phyloP scores from a whole-genome alignment of 2,113 vertebrate genomes.

The Rhinopomastus cyanomelas region DNA sequence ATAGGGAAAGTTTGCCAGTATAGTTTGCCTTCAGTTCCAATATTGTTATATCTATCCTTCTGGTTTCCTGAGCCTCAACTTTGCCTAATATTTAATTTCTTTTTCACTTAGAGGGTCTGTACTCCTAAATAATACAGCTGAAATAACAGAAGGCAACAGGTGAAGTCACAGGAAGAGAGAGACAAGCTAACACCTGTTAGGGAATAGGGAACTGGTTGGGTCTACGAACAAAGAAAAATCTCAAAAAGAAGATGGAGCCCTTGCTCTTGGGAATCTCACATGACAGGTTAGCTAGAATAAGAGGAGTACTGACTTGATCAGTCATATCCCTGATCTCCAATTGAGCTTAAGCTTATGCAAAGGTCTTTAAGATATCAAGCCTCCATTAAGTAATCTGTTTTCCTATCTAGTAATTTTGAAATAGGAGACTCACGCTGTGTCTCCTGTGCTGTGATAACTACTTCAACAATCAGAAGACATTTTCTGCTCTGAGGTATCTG shows the following conservation, averaged over 20 bases:
- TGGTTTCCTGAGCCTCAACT: not conserved
- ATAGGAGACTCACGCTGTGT: not conserved
- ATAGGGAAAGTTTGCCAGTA: not conserved
- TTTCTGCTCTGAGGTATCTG: not conserved
- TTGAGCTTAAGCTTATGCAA: conserved; percentile 22
- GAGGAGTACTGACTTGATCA: not conserved
- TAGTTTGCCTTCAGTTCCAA: not conserved
- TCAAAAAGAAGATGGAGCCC: not conserved
- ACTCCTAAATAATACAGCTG: not conserved
- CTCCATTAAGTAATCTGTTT: conserved; percentile 25
- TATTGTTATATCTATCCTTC: not conserved
- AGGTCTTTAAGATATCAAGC: conserved; percentile 11
- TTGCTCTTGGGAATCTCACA: not conserved
- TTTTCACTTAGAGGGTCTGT: not conserved
- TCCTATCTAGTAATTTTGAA: not conserved
- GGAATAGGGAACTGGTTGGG: not conserved
- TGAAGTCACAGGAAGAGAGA: not conserved
- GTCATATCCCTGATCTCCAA: not conserved
- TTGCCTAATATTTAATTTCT: not conserved
- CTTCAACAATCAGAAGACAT: not conserved
- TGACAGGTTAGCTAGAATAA: not conserved
- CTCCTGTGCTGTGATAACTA: not conserved
- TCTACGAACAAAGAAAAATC: not conserved
- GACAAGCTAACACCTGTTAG: not conserved
- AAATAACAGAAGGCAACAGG: not conserved